phyloP scores from a whole-genome alignment of 2,113 vertebrate genomes.

The Psilopsiagon aurifrons region DNA sequence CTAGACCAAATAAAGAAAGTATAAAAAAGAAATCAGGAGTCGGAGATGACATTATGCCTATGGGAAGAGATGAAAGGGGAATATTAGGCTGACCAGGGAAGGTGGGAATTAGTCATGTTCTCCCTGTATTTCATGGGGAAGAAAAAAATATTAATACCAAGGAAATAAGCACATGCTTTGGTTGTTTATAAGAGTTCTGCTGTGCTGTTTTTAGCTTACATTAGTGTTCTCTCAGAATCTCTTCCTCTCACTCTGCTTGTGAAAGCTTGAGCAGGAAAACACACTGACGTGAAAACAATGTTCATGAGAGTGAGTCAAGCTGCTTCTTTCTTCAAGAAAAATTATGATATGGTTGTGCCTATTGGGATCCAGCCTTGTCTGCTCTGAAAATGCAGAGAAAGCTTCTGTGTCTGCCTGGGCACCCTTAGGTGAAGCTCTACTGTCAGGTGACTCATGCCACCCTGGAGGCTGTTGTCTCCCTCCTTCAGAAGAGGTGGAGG shows the following conservation, averaged over 20 bases:
- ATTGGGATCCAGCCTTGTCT: not conserved
- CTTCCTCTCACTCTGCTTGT: not conserved
- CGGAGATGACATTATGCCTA: not conserved
- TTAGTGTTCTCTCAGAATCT: not conserved
- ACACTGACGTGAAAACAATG: not conserved
- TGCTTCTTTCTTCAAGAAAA: not conserved
- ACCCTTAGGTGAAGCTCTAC: not conserved
- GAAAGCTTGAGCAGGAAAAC: not conserved
- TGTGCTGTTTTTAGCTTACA: not conserved
- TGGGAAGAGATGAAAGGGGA: not conserved
- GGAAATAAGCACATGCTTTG: not conserved
- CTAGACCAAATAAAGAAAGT: not conserved
- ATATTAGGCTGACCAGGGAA: not conserved
- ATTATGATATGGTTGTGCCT: not conserved
- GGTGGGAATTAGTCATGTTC: not conserved
- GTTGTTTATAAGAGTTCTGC: not conserved
- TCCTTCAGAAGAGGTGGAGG: not conserved
- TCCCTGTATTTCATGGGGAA: not conserved
- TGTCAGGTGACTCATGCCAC: fast-evolving
- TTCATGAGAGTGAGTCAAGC: not conserved
- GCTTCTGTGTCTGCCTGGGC: not conserved
- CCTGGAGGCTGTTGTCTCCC: not conserved
- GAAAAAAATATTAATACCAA: not conserved
- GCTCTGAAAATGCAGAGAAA: not conserved
- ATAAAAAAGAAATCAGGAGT: not conserved